Evolutionary conservation across 1,140 invertebrate genomes (phyloP), one percentile per base, ranked within the genome.

Genomic region (Nasonia giraulti): DNA sequence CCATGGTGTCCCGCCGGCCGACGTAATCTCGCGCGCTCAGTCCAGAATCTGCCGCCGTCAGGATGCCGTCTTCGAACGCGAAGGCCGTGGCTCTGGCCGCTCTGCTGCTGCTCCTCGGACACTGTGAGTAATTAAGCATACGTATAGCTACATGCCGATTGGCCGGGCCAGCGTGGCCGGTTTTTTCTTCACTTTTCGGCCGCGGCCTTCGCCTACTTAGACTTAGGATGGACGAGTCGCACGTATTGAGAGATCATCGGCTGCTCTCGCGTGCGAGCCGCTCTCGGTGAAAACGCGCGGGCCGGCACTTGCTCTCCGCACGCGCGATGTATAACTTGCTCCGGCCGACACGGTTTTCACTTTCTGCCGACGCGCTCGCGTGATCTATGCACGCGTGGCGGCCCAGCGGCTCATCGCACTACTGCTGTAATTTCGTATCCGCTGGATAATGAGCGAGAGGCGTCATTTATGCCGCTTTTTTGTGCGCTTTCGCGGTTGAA

Each of bases 151-250:
- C 17, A 62, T 62, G 17, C 20, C 33, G 20, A 27, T 74, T 37
- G 6, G 40, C n/a, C n/a, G 5, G 11, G 2, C 20, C n/a, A 0
- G 10, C 12, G 4, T 74, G 2, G 23, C 69, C 33, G 33, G 2
- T 44, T 71, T 66, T 80, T 50, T 50, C 31, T 83, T n/a, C 8
- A 78, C 55, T 78, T 78, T 55, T 50, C 50, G 31, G 31, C 44
- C 50, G 20, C 20, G 83, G 85, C 84, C 86, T 87, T 89, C 85
- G 80, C 82, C 82, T 84, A 84, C 71, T 89, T 86, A 0, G 14
- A 55, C 14, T n/a, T 20, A 20, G 6, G 14, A 44, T 44, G 1
- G 37, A 44, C 40, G 40, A 44, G 40, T 44, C 40, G 27, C 27
- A 44, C 40, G 10, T 1, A 44, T 44, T 44, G 40, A 55, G 17